These are phyloP conservation scores for Steatocranus sp. DNA, from an alignment of 2,797 vertebrate genomes.

Conservation along the genomic window DNA sequence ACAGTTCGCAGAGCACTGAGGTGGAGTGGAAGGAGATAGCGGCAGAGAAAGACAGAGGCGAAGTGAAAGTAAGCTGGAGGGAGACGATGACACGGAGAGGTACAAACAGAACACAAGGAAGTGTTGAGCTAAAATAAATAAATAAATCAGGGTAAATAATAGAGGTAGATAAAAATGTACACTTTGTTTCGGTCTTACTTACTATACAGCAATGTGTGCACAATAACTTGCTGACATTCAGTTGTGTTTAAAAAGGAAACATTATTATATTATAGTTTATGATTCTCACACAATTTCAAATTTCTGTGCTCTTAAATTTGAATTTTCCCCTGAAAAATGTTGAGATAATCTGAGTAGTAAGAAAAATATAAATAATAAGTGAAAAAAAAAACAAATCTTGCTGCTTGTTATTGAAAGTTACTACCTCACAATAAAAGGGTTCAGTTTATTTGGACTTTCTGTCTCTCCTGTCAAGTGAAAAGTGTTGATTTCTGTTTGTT, in stretches of 20 bases:
- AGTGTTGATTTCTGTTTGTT: background rate
- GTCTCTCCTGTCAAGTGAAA: background rate
- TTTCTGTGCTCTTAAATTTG: background rate
- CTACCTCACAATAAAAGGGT: rapidly evolving
- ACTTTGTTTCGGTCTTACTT: background rate
- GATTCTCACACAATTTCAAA: background rate
- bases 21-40: conserved; percentile 13
- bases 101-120: background rate
- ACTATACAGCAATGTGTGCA: background rate
- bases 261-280: background rate
- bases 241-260: background rate
- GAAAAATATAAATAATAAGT: background rate
- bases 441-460: background rate
- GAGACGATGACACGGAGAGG: background rate
- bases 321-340: background rate
- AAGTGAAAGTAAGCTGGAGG: background rate
- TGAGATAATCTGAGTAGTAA: background rate
- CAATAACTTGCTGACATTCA: background rate
- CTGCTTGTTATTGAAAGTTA: background rate
- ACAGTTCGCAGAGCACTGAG: conserved; percentile 43
- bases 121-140: background rate
- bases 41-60: background rate
- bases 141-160: background rate
- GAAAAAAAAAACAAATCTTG: background rate
- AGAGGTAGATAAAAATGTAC: background rate